phyloP scores from a whole-genome alignment of 1,140 invertebrate genomes.

The Panagrolaimus sp. region DNA sequence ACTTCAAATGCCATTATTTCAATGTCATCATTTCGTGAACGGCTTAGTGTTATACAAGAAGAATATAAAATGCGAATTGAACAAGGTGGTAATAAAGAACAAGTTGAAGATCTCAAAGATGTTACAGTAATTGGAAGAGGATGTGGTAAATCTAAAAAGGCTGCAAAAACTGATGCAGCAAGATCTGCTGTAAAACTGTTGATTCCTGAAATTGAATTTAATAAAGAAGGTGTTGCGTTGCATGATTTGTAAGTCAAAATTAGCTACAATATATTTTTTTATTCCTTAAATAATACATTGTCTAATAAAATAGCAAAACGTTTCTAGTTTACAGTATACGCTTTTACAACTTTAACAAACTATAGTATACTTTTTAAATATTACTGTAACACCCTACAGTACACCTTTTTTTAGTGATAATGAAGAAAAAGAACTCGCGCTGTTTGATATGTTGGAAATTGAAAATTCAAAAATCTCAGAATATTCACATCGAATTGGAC shows the following conservation, averaged over 20 bases:
- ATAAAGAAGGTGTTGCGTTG: slow-evolving; percentile 9
- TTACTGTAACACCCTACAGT: no score
- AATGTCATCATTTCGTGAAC: slow-evolving; percentile 10
- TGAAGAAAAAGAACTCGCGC: slow-evolving; percentile 24
- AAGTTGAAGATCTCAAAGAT: slow-evolving; percentile 4
- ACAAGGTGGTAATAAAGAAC: slow-evolving; percentile 10
- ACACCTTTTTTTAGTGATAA: slow-evolving; percentile 22
- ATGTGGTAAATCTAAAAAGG: slow-evolving; percentile 39
- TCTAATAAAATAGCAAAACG: no score
- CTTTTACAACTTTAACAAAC: no score
- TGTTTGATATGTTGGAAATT: slow-evolving; percentile 38
- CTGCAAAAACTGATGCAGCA: slow-evolving; percentile 40
- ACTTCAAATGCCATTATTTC: slow-evolving; percentile 17
- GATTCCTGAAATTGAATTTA: slow-evolving; percentile 37
- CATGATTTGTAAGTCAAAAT: slow-evolving; percentile 34
- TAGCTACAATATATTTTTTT: no score
- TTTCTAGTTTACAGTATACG: no score
- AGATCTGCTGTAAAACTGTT: slow-evolving; percentile 29
- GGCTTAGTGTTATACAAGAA: background rate
- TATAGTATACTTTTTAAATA: no score
- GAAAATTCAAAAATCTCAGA: slow-evolving; percentile 38
- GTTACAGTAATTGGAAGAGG: slow-evolving; percentile 37
- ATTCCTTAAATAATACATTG: no score
- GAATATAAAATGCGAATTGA: slow-evolving; percentile 11
- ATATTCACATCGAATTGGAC: slow-evolving; percentile 26